Evolutionary conservation across 2,888 invertebrate species (phyloP), one percentile per base, ranked within the genome.

Genomic region (Perithous albicinctus): DNA sequence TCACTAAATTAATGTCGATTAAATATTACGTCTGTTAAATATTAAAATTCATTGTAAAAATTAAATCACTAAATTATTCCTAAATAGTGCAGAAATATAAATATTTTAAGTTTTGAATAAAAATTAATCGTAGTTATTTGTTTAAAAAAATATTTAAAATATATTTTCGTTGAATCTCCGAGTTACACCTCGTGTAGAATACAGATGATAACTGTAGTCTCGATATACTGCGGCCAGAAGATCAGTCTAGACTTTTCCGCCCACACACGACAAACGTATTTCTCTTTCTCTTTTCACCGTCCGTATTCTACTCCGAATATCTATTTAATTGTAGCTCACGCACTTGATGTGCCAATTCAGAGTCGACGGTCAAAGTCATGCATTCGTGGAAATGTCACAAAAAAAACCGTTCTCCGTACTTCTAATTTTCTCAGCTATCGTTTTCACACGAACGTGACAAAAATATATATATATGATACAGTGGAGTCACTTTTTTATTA

Each of bases 301-400:
- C 35, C 64, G n/a, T n/a, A 76, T 80, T 72, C 64, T 48, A 66
- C 77, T 56, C 66, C 72, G 77, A 77, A 77, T 73, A 73, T 80
- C 54, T 18, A 67, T 77, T 73, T 67, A 77, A 77, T 73, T 73
- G 77, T 67, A 73, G 41, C 72, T 63, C 77, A 61, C 43, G 59
- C 72, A 51, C 70, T 51, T 26, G n/a, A 54, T 29, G 18, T 10
- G 54, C 54, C 54, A 63, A 18, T 23, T 7, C n/a, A n/a, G n/a
- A 66, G 7, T 32, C n/a, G 41, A 7, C 43, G 66, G 41, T 10
- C 66, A 10, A 43, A 67, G 15, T n/a, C 75, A n/a, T n/a, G n/a
- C n/a, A 38, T 80, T 80, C 80, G 38, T 48, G 29, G 80, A 80
- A 76, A 76, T 66, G 63, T 56, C 76, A 76, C 20, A 56, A 54